A percentile compares a stretch with the other conserved stretches of the same genome.
These are phyloP conservation scores for Ametastegia equiseti DNA, from an alignment of 2,888 invertebrate genomes.

Conservation along the genomic window DNA sequence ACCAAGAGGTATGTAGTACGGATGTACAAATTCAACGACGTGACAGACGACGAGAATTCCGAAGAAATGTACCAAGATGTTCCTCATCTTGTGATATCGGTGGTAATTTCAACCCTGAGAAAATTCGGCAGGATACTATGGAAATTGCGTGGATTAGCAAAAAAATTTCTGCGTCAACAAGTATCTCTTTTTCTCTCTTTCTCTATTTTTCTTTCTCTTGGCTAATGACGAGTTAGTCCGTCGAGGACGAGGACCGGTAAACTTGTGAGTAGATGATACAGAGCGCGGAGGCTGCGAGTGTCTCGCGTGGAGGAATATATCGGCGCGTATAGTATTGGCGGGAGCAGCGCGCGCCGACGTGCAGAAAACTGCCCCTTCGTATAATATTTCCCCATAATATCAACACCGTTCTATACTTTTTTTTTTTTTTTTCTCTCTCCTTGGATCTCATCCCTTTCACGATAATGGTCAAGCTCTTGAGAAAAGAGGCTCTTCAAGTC, in stretches of 20 bases:
- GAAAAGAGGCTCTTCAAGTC: slow-evolving; percentile 15
- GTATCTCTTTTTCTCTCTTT: slow-evolving; percentile 16
- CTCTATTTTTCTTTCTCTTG: no score
- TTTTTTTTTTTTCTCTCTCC: neutral
- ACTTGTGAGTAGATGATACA: slow-evolving; percentile 44
- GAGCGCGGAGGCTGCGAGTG: slow-evolving; percentile 28
- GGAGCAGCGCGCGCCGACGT: slow-evolving; percentile 44
- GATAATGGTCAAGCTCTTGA: slow-evolving; percentile 3
- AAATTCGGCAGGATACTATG: neutral
- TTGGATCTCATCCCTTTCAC: neutral
- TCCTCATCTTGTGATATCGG: slow-evolving; percentile 28
- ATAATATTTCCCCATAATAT: slow-evolving; percentile 9
- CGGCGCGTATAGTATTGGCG: slow-evolving; percentile 19
- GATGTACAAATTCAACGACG: slow-evolving; percentile 19
- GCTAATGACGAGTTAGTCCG: slow-evolving; percentile 30
- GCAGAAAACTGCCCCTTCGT: slow-evolving; percentile 38
- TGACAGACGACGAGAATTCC: slow-evolving; percentile 27
- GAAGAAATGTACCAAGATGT: neutral
- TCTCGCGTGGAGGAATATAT: slow-evolving; percentile 36
- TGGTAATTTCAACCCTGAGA: neutral
- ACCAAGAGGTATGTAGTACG: slow-evolving; percentile 36
- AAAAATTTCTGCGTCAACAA: neutral
- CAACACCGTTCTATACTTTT: neutral
- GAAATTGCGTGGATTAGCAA: neutral
- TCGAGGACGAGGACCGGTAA: slow-evolving; percentile 41